Base-by-base conservation (phyloP, 2,888 invertebrate species). In the Pyrrhia umbra region DNA sequence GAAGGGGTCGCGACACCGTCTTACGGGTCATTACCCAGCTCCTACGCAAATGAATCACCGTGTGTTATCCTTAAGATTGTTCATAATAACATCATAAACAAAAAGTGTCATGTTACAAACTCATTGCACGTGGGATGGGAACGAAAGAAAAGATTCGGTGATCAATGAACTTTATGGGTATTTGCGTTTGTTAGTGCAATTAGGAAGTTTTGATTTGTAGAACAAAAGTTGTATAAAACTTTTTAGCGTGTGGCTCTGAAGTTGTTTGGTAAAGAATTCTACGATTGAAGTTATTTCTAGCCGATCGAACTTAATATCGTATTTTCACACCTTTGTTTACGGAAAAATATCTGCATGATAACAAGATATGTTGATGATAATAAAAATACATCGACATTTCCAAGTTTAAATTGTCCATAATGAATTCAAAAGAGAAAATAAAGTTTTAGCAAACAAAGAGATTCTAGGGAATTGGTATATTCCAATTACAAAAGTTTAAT, bases 31-130 rank as follows among this genome's bases (percentile, higher is more conserved):
- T 81, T 82, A 82, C 61, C 79, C 82, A 82, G 68, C 77, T 67
- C 86, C 86, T 72, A 88, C 88, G 60, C 80, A 59, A 72, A 81
- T 86, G 85, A 89, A 82, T 88, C 88, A 89, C 77, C 68, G 84
- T 75, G 81, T 81, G 73, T 74, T 86, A 84, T 81, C 79, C 85
- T 75, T 59, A 81, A 54, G n/a, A 15, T 43, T 43, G 23, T 56
- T 71, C 61, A 76, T 73, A 70, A 64, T 61, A 67, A 71, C 51
- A 80, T 82, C 79, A 83, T 79, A 82, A 84, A 86, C 81, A 83
- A 83, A 82, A 82, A 79, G 72, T 76, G 62, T 78, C 59, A 69
- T 75, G 57, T 56, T 47, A 70, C 43, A 13, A 63, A 63, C 54
- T 70, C 51, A 54, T 61, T 66, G 62, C 64, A 81, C 65, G 86